Evolutionary conservation across 2,113 vertebrate genomes (phyloP).

Genomic region (Centropus unirufus): DNA sequence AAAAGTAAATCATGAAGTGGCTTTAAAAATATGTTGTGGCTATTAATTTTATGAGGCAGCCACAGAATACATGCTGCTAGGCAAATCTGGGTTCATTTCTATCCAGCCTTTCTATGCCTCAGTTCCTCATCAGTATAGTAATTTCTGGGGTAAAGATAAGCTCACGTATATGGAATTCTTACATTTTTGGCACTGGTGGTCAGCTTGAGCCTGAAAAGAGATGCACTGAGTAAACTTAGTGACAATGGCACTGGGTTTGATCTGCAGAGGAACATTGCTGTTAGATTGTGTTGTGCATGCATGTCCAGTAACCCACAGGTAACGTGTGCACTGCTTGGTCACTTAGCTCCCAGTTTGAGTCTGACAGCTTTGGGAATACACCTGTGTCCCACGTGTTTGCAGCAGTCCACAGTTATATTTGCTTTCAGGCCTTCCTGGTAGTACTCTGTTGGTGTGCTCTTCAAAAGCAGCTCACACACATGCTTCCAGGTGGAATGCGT

Average conservation of each 20-base stretch:
- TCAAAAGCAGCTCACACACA: not conserved
- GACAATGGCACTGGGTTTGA: too few relatives aligned
- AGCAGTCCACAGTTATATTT: not conserved
- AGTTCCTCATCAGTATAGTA: not conserved
- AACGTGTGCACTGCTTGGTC: not conserved
- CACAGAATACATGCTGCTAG: not conserved
- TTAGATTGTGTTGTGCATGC: not conserved
- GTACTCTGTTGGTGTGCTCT: not conserved
- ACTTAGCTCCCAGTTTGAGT: not conserved
- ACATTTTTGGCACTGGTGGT: not conserved
- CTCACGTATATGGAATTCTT: rapidly evolving
- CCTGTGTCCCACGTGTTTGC: not conserved
- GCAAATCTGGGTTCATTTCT: not conserved
- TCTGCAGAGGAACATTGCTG: not conserved
- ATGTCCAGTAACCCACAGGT: not conserved
- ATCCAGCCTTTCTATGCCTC: not conserved
- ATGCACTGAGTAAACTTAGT: not conserved
- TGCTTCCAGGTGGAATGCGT: not conserved
- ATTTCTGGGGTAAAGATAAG: not conserved
- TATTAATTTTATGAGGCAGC: not conserved
- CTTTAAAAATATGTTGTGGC: not conserved
- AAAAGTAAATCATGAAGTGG: not conserved
- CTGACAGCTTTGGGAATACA: not conserved
- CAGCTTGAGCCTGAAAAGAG: not conserved
- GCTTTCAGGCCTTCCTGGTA: not conserved